Percentiles rank a stretch among this genome's conserved stretches.
phyloP scores from a whole-genome alignment of 2,888 invertebrate genomes.

The Drosophila hamatofila region DNA sequence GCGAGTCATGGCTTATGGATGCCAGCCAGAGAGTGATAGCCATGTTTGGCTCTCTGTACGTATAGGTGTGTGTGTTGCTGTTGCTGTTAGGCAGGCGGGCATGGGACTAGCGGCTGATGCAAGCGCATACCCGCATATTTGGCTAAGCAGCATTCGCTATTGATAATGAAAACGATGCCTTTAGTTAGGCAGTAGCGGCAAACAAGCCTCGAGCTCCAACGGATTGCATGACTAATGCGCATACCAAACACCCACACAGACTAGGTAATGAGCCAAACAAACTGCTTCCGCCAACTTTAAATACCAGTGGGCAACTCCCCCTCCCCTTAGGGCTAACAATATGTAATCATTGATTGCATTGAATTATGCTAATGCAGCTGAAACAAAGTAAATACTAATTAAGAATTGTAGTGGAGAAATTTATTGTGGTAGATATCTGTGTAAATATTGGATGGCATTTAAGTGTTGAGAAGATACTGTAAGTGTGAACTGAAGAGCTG shows the following conservation, averaged over 20 bases:
- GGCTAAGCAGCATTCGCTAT: constrained; percentile 56
- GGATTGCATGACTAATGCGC: constrained; percentile 64
- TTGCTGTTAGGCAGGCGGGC: too few species aligned
- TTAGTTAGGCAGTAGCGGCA: constrained; percentile 4
- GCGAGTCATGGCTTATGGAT: constrained; percentile 65
- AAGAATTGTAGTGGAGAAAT: neutral
- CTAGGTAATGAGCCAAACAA: neutral
- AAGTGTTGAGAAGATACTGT: too few species aligned
- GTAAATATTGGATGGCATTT: neutral
- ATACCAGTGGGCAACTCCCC: neutral
- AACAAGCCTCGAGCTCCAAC: constrained; percentile 24
- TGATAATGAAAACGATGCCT: constrained; percentile 69
- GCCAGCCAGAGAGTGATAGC: constrained; percentile 50
- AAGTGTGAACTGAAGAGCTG: neutral
- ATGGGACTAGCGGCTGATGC: constrained; percentile 60
- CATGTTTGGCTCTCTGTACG: constrained; percentile 19
- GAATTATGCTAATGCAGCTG: neutral
- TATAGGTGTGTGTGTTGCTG: neutral
- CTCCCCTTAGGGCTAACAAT: neutral
- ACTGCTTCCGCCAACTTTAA: constrained; percentile 38
- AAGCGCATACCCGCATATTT: constrained; percentile 65
- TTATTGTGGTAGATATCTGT: too few species aligned
- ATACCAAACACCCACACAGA: constrained; percentile 44
- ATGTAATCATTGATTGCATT: neutral
- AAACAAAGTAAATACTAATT: neutral